Evolutionary conservation across 2,888 invertebrate species (phyloP), one percentile per base, ranked within the genome.

Genomic region (Coelopa pilipes): DNA sequence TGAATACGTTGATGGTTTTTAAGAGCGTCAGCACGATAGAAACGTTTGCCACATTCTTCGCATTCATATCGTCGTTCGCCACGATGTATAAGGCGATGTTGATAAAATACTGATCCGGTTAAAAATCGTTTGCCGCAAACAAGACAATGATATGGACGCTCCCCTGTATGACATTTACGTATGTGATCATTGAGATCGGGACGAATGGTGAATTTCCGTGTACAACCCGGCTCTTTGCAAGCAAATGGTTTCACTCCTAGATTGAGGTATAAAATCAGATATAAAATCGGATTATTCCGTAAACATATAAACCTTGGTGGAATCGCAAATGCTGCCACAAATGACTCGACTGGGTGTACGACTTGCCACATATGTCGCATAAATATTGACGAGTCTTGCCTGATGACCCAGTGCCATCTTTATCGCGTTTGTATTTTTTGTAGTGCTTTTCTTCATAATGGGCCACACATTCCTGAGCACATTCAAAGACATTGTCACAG

Each of bases 241-340:
- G 90, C 91, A 79, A 91, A 91, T 0, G 91, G 91, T 79, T 91
- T 91, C 0, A 91, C 90, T 7, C 91, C 91, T 91, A 60, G 53
- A 45, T 24, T 24, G 9, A 55, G 13, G 21, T 55, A 15, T 55
- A 24, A 55, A 17, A n/a, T 47, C n/a, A 7, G 12, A 46, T 4
- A 34, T 34, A 7, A 34, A 7, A 34, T 2, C 2, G 34, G 34
- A 34, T 4, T 7, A 49, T 17, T 2, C 24, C 34, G 57, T 15
- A 55, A 57, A n/a, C 1, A 0, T 79, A 84, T 13, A 34, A 57
- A 87, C 91, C 91, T 88, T 91, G 90, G 82, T 92, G 91, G 78
- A 92, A 92, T 77, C 91, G 87, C 83, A 91, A 89, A 80, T 92
- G 92, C 73, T 92, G 91, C 91, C 91, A 91, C 79, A 92, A 87